These are phyloP conservation scores for Fregata magnificens DNA, from an alignment of 2,113 vertebrate species.

Conservation along the genomic window DNA sequence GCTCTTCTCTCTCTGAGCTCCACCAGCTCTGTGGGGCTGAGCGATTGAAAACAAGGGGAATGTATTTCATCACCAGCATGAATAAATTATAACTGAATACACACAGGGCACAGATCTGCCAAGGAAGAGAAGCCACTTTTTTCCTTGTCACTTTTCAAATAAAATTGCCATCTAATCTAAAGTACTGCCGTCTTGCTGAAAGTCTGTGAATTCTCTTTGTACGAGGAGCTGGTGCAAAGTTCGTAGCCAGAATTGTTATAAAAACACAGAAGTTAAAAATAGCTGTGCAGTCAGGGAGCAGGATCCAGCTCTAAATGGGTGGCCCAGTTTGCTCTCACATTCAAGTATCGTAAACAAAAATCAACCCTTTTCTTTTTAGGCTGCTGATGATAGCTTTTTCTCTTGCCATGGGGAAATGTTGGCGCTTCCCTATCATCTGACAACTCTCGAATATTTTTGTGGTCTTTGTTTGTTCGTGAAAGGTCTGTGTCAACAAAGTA, in stretches of 20 bases:
- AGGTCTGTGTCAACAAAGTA: background rate
- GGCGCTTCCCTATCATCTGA: background rate
- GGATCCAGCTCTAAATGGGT: slow-evolving; percentile 34
- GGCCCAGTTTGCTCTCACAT: slow-evolving; percentile 44
- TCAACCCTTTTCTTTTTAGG: background rate
- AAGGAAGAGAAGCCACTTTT: background rate
- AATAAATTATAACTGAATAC: background rate
- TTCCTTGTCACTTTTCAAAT: background rate
- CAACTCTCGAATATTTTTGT: background rate
- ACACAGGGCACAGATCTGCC: background rate
- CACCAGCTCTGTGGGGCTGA: background rate
- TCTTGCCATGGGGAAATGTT: background rate
- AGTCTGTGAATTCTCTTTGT: background rate
- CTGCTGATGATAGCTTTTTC: background rate
- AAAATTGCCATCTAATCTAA: background rate
- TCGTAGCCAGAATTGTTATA: background rate
- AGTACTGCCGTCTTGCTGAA: background rate
- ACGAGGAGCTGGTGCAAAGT: background rate
- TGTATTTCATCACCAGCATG: background rate
- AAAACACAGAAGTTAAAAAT: slow-evolving; percentile 46
- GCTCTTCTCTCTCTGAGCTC: background rate
- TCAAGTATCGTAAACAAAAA: background rate
- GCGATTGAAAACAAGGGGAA: background rate
- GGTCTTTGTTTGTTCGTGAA: background rate
- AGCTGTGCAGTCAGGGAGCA: background rate